Conservation (phyloP, 2,113 vertebrate genomes). For the Geococcyx californianus region DNA sequence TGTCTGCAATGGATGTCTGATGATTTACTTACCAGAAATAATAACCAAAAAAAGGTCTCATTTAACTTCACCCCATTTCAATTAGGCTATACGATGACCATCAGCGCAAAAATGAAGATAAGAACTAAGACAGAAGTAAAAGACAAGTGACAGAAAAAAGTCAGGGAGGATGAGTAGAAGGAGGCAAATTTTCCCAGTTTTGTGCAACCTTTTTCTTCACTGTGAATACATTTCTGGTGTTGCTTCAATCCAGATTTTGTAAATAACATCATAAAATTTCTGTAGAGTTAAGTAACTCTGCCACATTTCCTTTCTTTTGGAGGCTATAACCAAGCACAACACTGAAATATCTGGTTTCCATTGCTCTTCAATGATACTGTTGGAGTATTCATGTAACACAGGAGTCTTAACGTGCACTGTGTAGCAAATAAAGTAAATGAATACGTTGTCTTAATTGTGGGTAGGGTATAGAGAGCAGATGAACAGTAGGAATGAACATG, state of each 20-base stretch:
- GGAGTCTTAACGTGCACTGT: not conserved
- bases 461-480: not conserved
- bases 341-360: not conserved
- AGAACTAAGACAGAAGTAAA: not conserved
- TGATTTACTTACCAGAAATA: not conserved
- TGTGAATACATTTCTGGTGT: not conserved
- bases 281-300: not conserved
- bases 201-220: not conserved
- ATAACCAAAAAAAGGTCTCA: not conserved
- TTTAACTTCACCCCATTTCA: not conserved
- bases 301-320: not conserved
- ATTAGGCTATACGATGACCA: not conserved
- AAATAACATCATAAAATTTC: not conserved
- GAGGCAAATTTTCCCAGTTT: not conserved
- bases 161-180: accelerated
- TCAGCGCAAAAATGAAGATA: not conserved
- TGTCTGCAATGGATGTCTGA: not conserved
- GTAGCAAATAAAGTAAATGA: not conserved
- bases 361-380: not conserved
- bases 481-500: not conserved
- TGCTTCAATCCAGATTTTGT: not conserved
- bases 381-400: not conserved
- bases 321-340: not conserved
- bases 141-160: not conserved
- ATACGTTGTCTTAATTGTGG: not conserved